Percentiles rank a stretch among this genome's conserved stretches.
These are phyloP conservation scores for Ephialtes manifestator DNA, from an alignment of 2,888 invertebrate species.

Conservation along the genomic window DNA sequence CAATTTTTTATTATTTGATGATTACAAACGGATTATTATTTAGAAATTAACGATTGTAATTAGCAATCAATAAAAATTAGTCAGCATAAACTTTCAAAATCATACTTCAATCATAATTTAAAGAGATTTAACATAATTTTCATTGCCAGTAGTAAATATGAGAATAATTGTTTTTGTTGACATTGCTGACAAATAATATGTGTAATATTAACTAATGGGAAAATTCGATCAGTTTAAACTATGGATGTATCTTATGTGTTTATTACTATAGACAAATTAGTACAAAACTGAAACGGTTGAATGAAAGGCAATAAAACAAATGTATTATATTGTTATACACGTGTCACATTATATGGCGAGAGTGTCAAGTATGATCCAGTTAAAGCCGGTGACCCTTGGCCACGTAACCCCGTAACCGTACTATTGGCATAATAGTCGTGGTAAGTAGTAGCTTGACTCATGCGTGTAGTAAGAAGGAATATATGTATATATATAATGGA, in stretches of 20 bases:
- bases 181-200: too few species aligned
- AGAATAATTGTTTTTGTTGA: too few species aligned
- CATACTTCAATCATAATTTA: neutral
- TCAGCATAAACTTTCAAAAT: neutral
- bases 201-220: too few species aligned
- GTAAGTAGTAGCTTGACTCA: conserved; percentile 56
- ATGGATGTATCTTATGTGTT: too few species aligned
- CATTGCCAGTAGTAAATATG: too few species aligned
- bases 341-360: conserved; percentile 55
- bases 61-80: too few species aligned
- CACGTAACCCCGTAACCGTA: conserved; percentile 67
- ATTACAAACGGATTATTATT: too few species aligned
- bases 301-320: conserved; percentile 40
- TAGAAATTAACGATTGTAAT: too few species aligned
- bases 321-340: conserved; percentile 13
- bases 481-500: neutral
- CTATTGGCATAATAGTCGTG: conserved; percentile 77
- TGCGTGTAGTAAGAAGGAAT: neutral
- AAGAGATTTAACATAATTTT: neutral
- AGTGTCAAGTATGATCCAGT: conserved; percentile 80
- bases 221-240: too few species aligned
- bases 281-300: neutral
- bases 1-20: too few species aligned
- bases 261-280: neutral
- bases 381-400: conserved; percentile 75